These are phyloP conservation scores for Heterotis niloticus DNA, from an alignment of 2,113 vertebrate species.

Conservation along the genomic window DNA sequence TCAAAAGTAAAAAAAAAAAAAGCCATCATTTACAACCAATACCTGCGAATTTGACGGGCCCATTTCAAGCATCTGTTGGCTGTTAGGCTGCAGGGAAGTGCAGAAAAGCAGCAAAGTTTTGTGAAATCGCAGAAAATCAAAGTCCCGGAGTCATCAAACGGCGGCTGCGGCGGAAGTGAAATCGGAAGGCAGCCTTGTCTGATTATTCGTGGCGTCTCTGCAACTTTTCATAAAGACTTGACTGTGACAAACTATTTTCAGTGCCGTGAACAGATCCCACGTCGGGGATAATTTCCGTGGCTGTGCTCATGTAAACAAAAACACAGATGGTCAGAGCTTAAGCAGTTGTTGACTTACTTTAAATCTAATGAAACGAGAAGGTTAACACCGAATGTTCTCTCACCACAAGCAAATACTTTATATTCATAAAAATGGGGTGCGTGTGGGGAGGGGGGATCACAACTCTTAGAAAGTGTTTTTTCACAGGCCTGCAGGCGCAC, in stretches of 20 bases:
- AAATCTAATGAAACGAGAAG: constrained; percentile 7
- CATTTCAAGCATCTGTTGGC: background rate
- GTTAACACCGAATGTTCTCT: constrained; percentile 4
- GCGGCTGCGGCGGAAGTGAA: background rate
- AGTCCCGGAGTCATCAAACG: background rate
- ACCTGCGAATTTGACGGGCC: background rate
- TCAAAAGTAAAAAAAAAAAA: background rate
- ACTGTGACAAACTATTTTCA: background rate
- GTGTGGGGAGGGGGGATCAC: background rate
- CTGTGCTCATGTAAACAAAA: background rate
- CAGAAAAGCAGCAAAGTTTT: background rate
- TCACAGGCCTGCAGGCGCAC: constrained; percentile 17
- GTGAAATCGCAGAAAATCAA: background rate
- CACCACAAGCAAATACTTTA: constrained; percentile 19
- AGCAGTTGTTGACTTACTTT: background rate
- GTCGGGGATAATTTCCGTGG: background rate
- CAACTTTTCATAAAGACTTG: too few species aligned
- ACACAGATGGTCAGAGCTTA: background rate
- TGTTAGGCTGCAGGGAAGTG: background rate
- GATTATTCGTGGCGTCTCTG: too few species aligned
- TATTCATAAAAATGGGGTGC: background rate
- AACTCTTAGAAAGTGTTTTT: constrained; percentile 9
- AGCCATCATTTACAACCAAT: background rate
- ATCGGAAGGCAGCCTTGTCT: background rate
- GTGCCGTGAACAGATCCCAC: background rate